Evolutionary conservation across 2,797 vertebrate species (phyloP).

Genomic region (Ctenopoma kingsleyae): DNA sequence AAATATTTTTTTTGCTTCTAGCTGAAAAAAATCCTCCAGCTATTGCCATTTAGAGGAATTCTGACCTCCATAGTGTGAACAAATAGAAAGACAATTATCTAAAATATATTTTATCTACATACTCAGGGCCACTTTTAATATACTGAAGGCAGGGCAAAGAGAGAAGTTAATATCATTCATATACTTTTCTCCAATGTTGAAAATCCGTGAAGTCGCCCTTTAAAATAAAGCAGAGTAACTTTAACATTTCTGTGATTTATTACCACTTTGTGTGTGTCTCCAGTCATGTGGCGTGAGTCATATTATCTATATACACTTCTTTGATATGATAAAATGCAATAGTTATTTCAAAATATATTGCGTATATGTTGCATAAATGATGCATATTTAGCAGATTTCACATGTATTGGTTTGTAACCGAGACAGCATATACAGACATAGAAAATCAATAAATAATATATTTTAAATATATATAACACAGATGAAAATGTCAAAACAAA

Average conservation of each 20-base stretch:
- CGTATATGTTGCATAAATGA: too few species aligned
- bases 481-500: neutral
- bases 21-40: too few species aligned
- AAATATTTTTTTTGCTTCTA: too few species aligned
- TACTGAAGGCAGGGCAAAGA: too few species aligned
- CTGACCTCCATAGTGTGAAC: too few species aligned
- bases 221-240: neutral
- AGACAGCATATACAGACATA: constrained; percentile 6
- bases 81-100: too few species aligned
- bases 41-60: too few species aligned
- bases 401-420: neutral
- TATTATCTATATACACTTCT: neutral
- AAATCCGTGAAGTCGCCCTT: neutral
- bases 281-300: neutral
- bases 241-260: neutral
- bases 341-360: neutral
- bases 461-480: constrained; percentile 35
- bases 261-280: neutral
- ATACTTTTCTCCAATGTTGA: too few species aligned
- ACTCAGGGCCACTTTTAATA: too few species aligned
- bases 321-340: neutral
- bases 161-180: too few species aligned
- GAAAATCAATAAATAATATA: constrained; percentile 51
- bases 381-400: neutral
- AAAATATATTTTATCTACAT: too few species aligned